Evolutionary conservation across 2,113 vertebrate species (phyloP).

Genomic region (Oryzias woworae): DNA sequence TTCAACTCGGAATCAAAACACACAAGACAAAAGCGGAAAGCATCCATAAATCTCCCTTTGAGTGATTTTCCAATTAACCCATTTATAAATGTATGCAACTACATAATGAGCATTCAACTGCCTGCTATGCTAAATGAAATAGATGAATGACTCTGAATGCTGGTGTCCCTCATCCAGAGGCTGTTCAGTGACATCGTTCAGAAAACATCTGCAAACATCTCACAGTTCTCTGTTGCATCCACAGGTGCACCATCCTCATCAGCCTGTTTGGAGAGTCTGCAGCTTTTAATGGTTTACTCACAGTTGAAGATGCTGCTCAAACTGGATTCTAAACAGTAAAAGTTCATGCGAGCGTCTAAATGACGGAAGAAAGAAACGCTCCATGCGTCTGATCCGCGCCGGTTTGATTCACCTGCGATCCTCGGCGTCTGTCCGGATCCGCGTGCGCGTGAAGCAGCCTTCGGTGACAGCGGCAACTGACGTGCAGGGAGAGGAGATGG

Average conservation of each 20-base stretch:
- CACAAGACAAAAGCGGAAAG: no score
- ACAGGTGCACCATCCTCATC: conserved; percentile 45
- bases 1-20: no score
- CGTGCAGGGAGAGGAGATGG: conserved; percentile 19
- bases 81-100: no score
- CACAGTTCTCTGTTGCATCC: conserved; percentile 14
- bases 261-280: conserved; percentile 14
- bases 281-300: neutral
- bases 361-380: conserved; percentile 2
- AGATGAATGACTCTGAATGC: no score
- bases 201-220: conserved; percentile 5
- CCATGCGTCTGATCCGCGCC: conserved; percentile 1
- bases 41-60: no score
- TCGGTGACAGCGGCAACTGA: conserved; percentile 58
- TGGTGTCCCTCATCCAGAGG: no score
- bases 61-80: no score
- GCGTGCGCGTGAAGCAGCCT: conserved; percentile 25
- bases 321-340: neutral
- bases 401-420: conserved; percentile 59
- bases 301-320: neutral
- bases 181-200: no score
- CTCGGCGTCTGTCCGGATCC: conserved; percentile 31
- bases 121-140: no score
- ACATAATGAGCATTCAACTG: no score
- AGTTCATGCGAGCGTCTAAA: conserved; percentile 10